These are phyloP conservation scores for Hemichromis elongatus DNA, from an alignment of 2,113 vertebrate species.

Conservation along the genomic window DNA sequence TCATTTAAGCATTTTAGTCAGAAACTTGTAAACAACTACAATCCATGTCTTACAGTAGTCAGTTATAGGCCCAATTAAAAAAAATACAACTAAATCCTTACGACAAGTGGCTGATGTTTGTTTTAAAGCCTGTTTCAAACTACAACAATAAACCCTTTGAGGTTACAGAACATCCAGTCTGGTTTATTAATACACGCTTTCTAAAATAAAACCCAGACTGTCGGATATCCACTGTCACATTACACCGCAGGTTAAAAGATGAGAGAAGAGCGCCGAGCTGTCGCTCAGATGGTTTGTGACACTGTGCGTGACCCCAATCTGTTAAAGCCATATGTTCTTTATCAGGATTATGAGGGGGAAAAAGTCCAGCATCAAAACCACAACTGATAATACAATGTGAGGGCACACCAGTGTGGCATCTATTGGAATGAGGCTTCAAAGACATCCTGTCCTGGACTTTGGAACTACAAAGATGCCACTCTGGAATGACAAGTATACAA, in stretches of 20 bases:
- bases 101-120: background rate
- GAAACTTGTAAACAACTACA: background rate
- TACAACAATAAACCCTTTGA: background rate
- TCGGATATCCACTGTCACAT: background rate
- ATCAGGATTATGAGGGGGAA: slow-evolving; percentile 26
- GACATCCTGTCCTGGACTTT: background rate
- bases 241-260: background rate
- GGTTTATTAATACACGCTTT: background rate
- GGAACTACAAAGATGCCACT: background rate
- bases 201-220: background rate
- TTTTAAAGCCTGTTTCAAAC: background rate
- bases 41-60: background rate
- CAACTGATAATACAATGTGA: slow-evolving; percentile 1
- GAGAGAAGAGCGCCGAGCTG: background rate
- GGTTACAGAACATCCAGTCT: background rate
- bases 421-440: slow-evolving; percentile 20
- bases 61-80: background rate
- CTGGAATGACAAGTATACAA: background rate
- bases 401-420: background rate
- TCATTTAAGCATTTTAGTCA: background rate
- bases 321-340: slow-evolving; percentile 39
- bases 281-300: slow-evolving; percentile 24
- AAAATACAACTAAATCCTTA: background rate
- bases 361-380: background rate
- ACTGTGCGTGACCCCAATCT: slow-evolving; percentile 35